Conservation (phyloP, 2,797 vertebrate genomes). For the Ptychadena robeensis region DNA sequence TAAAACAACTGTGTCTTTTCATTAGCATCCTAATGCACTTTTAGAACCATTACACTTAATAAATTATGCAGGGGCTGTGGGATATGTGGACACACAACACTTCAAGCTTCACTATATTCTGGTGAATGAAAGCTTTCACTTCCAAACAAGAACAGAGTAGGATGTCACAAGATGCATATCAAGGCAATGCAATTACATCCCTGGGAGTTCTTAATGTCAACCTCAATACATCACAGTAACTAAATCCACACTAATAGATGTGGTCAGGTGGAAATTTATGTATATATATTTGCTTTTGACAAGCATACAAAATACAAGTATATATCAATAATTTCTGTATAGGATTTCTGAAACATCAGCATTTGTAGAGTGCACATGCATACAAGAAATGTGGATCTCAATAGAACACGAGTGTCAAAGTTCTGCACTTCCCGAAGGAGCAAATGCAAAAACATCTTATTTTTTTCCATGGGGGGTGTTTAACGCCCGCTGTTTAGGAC, state of each 20-base stretch:
- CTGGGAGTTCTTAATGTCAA: slow-evolving; percentile 20
- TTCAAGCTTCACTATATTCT: background rate
- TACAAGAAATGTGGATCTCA: too few species aligned
- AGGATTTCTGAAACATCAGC: too few species aligned
- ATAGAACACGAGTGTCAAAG: too few species aligned
- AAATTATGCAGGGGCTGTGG: slow-evolving; percentile 30
- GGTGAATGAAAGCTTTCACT: background rate
- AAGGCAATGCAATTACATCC: slow-evolving; percentile 8
- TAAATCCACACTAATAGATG: background rate
- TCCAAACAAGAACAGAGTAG: background rate
- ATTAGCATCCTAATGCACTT: slow-evolving; percentile 33
- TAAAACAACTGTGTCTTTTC: slow-evolving; percentile 26
- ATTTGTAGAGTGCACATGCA: background rate
- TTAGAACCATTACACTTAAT: slow-evolving; percentile 30
- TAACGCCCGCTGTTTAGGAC: too few species aligned
- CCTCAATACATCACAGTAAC: slow-evolving; percentile 27
- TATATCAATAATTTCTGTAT: background rate
- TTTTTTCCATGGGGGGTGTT: too few species aligned
- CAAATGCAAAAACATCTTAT: too few species aligned
- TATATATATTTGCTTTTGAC: background rate
- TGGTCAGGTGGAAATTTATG: background rate
- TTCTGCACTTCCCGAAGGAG: too few species aligned
- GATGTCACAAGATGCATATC: slow-evolving; percentile 5
- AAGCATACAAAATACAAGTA: background rate
- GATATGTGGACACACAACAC: background rate